These are phyloP conservation scores for Maccullochella peelii DNA, from an alignment of 2,113 vertebrate genomes.

Conservation along the genomic window DNA sequence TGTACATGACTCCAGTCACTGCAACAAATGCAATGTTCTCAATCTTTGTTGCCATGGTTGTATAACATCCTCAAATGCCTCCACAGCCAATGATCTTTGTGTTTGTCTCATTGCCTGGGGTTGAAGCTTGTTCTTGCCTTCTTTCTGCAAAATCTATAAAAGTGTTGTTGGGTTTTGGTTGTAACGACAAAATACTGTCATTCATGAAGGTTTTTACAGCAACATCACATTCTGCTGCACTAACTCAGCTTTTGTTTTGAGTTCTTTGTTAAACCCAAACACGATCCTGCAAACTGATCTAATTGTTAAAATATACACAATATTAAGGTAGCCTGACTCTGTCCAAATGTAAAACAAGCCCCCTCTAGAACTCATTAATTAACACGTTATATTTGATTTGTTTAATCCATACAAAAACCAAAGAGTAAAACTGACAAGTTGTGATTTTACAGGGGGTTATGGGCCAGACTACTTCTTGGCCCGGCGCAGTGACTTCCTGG, in stretches of 20 bases:
- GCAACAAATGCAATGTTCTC: neutral
- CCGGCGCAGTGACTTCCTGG: neutral
- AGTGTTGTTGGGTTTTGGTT: conserved; percentile 2
- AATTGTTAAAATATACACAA: neutral
- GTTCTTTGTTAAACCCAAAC: neutral
- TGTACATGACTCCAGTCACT: neutral
- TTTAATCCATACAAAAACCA: neutral
- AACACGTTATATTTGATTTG: neutral
- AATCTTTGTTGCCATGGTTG: conserved; percentile 15
- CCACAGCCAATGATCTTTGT: neutral
- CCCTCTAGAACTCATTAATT: neutral
- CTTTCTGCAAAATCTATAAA: neutral
- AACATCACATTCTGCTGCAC: neutral
- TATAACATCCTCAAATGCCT: conserved; percentile 5
- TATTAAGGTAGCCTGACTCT: neutral
- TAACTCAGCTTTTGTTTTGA: neutral
- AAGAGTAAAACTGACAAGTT: neutral
- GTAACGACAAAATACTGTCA: neutral
- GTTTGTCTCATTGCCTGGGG: neutral
- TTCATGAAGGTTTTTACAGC: neutral
- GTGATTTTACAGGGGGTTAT: neutral
- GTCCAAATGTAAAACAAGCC: neutral
- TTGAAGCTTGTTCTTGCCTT: conserved; percentile 22
- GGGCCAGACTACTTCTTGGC: neutral
- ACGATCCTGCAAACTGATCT: neutral